Evolutionary conservation across 2,797 vertebrate genomes (phyloP), one percentile per base, ranked within the genome.

Genomic region (Hoplostethus mediterraneus): DNA sequence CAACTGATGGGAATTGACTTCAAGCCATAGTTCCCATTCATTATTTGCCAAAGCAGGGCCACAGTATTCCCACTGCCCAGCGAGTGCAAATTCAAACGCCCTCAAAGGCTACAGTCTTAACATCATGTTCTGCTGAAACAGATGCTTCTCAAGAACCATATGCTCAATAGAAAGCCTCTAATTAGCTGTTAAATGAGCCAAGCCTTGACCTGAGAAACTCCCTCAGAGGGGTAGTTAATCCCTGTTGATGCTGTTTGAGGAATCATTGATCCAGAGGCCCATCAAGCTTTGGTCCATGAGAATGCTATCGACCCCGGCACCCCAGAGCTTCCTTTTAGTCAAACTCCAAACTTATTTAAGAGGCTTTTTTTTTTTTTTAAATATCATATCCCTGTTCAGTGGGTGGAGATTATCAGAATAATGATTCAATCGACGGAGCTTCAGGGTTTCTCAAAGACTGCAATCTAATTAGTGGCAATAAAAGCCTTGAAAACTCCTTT

Each of bases 141-240:
- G 82, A 82, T 77, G 77, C 74, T 81, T 81, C 75, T 77, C 67
- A 71, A 65, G 77, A 84, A 86, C 63, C 80, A 86, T 77, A 87
- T 86, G 88, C 71, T 90, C 86, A 88, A 92, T 81, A 71, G 67
- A 82, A 85, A 84, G 81, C 72, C 63, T 80, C 89, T 93, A 93
- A 94, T 94, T 94, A 93, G 88, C 84, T 85, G 80, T 74, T 91
- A 87, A 91, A 90, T 89, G 88, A 86, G 87, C 57, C 70, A 3
- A 81, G 86, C 73, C 63, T 83, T 89, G 89, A 87, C 87, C 89
- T 14, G 60, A 79, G 82, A 87, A 79, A 81, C 64, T 75, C 71
- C 65, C 83, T 83, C 86, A 52, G 75, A 88, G 77, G 85, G 38
- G 66, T 81, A 67, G 77, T 87, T 90, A 93, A 93, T 93, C 91